These are phyloP conservation scores for Acanthosoma haemorrhoidale DNA, from an alignment of 2,888 invertebrate genomes.

Conservation along the genomic window DNA sequence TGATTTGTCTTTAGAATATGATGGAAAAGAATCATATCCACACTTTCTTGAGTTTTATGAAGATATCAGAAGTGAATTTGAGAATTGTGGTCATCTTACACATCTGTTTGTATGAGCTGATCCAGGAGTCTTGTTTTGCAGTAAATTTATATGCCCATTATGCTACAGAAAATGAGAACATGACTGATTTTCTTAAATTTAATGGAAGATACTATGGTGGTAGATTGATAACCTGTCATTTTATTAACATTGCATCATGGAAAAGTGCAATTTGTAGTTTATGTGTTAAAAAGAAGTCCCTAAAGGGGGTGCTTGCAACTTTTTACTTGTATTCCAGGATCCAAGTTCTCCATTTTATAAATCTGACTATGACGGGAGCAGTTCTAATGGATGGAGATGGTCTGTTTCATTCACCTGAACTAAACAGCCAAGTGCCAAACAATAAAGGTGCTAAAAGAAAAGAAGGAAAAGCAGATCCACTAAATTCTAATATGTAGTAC, in stretches of 20 bases:
- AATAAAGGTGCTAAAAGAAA: no score
- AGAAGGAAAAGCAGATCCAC: no score
- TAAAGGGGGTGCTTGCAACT: slow-evolving; percentile 84
- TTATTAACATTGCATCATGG: slow-evolving; percentile 74
- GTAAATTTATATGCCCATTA: slow-evolving; percentile 89
- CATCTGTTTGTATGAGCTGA: slow-evolving; percentile 78
- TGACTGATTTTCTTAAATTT: slow-evolving; percentile 66
- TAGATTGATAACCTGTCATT: slow-evolving; percentile 72
- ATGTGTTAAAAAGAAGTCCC: slow-evolving; percentile 65
- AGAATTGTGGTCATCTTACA: slow-evolving; percentile 60
- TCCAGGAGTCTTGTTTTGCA: slow-evolving; percentile 73
- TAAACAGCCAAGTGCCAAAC: no score
- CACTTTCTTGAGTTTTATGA: slow-evolving; percentile 55
- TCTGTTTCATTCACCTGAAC: no score
- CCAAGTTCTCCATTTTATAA: slow-evolving; percentile 48
- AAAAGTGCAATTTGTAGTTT: slow-evolving; percentile 85
- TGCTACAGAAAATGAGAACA: slow-evolving; percentile 57
- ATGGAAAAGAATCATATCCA: no score
- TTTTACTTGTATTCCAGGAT: slow-evolving; percentile 83
- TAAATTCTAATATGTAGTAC: no score
- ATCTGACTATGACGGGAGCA: neutral
- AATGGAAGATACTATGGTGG: slow-evolving; percentile 87
- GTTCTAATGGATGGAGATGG: no score
- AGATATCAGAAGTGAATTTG: slow-evolving; percentile 79
- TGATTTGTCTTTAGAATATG: no score